Base-by-base conservation (phyloP, 2,888 invertebrate species). In the Antitype chi region DNA sequence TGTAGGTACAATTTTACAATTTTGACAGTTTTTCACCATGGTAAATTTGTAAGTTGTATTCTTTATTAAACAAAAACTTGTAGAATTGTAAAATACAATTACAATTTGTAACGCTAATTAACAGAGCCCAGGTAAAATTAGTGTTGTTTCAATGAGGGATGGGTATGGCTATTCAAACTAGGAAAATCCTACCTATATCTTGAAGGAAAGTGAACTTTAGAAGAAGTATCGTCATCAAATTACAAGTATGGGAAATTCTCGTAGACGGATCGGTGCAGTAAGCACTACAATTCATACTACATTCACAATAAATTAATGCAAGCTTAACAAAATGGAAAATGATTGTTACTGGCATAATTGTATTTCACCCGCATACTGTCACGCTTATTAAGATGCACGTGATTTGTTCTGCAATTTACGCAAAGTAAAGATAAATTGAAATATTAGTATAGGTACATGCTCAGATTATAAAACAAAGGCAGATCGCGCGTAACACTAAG, bases 311-410 rank as follows among this genome's bases (percentile, higher is more conserved):
- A 53, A 82, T 70, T 20, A 80, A 66, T 69, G 68, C 80, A 66
- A 53, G 64, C 13, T 57, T 55, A 84, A 76, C 70, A 72, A 84
- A 82, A 82, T 80, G 74, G 55, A 80, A 82, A 86, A 76, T 52
- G 15, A 6, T 62, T 59, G 38, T 64, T 32, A 71, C 76, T 73
- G 76, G 55, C 83, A 80, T 80, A 80, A 79, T 78, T 77, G 66
- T 64, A 64, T 81, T 71, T 75, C 68, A 68, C 76, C 63, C 82
- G 86, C 78, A 74, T 63, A 73, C 38, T 60, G 57, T 78, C 80
- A 74, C 81, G 77, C 69, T 60, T n/a, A 63, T 53, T 66, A 63
- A 38, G 47, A 25, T n/a, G 28, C 69, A 71, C 47, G 57, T 59
- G 64, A 79, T 66, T 28, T 47, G 4, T 49, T 63, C 25, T 57